Evolutionary conservation across 2,113 vertebrate genomes (phyloP).

Genomic region (Centropus bengalensis): DNA sequence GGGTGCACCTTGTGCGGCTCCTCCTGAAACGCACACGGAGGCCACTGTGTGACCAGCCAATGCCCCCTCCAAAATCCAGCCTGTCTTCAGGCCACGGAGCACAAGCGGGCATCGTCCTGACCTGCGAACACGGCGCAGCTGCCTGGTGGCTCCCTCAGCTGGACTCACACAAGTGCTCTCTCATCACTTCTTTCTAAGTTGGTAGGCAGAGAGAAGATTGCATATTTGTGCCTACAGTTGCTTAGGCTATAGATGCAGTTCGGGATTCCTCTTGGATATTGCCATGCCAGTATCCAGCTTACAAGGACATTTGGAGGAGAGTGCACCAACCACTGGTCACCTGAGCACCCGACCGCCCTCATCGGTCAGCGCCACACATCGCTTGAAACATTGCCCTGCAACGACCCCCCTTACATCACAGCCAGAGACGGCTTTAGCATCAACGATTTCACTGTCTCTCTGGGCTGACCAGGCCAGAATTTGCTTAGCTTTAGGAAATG

Average conservation of each 20-base stretch:
- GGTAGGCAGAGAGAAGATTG: neutral
- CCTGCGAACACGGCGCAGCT: neutral
- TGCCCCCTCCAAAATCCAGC: neutral
- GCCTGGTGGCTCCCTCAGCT: neutral
- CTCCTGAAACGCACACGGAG: neutral
- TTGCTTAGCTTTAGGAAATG: conserved; percentile 17
- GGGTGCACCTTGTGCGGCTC: neutral
- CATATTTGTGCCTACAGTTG: neutral
- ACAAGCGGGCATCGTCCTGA: rapidly evolving
- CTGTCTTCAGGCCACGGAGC: rapidly evolving
- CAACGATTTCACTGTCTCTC: neutral
- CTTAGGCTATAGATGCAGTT: neutral
- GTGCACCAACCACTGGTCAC: neutral
- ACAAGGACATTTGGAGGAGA: neutral
- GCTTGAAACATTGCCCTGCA: neutral
- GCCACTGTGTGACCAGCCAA: neutral
- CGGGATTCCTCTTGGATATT: neutral
- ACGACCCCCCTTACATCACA: neutral
- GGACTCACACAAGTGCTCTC: neutral
- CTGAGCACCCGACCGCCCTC: neutral
- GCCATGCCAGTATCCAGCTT: neutral
- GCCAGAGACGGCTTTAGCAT: neutral
- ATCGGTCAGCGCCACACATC: neutral
- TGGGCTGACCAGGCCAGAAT: neutral
- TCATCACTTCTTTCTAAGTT: neutral